Evolutionary conservation across 2,888 invertebrate species (phyloP).

Genomic region (Drosophila fungiperda): DNA sequence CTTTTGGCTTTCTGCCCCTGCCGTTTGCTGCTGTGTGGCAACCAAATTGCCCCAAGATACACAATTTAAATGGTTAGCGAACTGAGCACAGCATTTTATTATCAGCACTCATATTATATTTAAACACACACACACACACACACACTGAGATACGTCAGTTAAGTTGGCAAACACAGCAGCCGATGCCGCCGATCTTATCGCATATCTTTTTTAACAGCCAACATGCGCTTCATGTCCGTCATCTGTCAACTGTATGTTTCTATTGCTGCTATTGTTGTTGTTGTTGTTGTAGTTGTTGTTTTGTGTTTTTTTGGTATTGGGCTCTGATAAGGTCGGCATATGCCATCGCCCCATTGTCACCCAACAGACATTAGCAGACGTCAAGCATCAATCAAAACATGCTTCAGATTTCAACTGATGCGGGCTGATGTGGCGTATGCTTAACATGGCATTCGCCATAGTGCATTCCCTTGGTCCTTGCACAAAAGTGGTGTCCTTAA

Average conservation of each 20-base stretch:
- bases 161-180: slow-evolving; percentile 56
- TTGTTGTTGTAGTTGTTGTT: not conserved
- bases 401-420: slow-evolving; percentile 8
- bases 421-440: slow-evolving; percentile 44
- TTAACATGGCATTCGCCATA: slow-evolving; percentile 16
- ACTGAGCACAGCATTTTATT: slow-evolving; percentile 49
- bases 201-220: slow-evolving; percentile 54
- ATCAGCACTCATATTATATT: slow-evolving; percentile 24
- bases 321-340: slow-evolving; percentile 59
- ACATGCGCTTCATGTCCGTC: slow-evolving; percentile 50
- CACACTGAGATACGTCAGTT: slow-evolving; percentile 17
- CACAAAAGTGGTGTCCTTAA: not conserved
- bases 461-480: slow-evolving; percentile 11
- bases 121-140: slow-evolving; percentile 5
- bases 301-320: slow-evolving; percentile 29
- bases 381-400: slow-evolving; percentile 24
- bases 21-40: not conserved
- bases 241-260: slow-evolving; percentile 17
- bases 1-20: not conserved
- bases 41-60: slow-evolving; percentile 40
- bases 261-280: slow-evolving; percentile 3
- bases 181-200: slow-evolving; percentile 64
- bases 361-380: not conserved
- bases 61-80: slow-evolving; percentile 58
- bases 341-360: slow-evolving; percentile 60